These are phyloP conservation scores for Ips nitidus DNA, from an alignment of 1,140 invertebrate species.

Conservation along the genomic window DNA sequence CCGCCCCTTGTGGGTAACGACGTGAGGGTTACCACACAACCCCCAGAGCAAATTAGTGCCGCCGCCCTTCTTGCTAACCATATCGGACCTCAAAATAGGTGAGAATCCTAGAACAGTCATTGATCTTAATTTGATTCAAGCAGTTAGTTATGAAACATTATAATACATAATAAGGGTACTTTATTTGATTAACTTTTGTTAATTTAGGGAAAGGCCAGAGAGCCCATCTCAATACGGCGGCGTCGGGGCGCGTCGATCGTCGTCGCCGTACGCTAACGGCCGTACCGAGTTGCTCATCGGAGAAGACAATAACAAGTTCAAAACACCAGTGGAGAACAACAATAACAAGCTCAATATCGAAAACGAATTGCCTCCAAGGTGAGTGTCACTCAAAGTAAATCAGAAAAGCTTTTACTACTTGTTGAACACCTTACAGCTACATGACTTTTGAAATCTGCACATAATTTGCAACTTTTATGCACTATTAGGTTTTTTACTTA, in stretches of 20 bases:
- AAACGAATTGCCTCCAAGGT: constrained; percentile 55
- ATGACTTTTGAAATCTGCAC: too few relatives aligned
- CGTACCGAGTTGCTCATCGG: constrained; percentile 72
- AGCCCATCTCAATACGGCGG: constrained; percentile 21
- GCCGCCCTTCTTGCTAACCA: constrained; percentile 18
- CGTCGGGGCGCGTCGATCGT: constrained; percentile 52
- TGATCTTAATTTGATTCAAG: not conserved
- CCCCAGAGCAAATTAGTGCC: constrained; percentile 39
- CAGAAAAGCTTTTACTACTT: not conserved
- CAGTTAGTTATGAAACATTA: not conserved
- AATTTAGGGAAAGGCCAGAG: constrained; percentile 1
- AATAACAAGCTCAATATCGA: constrained; percentile 56
- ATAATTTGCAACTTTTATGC: too few relatives aligned
- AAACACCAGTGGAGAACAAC: constrained; percentile 59
- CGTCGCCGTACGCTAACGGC: constrained; percentile 69
- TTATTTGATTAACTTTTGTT: too few relatives aligned
- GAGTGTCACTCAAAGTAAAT: constrained; percentile 43
- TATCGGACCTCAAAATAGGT: constrained; percentile 22
- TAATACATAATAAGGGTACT: too few relatives aligned
- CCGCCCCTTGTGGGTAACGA: constrained; percentile 41
- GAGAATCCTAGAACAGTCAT: not conserved
- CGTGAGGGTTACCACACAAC: constrained; percentile 45
- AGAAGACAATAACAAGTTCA: constrained; percentile 60
- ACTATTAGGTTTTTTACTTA: too few relatives aligned
- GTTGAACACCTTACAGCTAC: too few relatives aligned